Base-by-base conservation (phyloP, 2,797 vertebrate genomes). In the Xyrichtys novacula region DNA sequence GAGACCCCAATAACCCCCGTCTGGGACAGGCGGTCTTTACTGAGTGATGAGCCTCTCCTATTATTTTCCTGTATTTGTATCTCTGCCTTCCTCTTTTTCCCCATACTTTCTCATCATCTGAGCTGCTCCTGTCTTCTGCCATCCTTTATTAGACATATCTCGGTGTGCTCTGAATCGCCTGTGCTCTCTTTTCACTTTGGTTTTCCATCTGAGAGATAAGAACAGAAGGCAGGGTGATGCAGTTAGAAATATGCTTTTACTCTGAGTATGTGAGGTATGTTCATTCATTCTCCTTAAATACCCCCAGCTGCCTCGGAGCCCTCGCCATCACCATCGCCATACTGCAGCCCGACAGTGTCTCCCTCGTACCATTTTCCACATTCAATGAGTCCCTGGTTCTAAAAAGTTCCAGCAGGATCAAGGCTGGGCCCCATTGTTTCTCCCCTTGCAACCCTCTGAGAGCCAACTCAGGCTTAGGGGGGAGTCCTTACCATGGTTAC, bases 1-100 rank as follows among this genome's bases (percentile, higher is more conserved):
- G 42, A 81, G 85, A 90, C 88, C 80, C 77, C 80, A 85, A 75
- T 88, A 85, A 84, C 76, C 54, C 74, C 40, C 40, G 34, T 78
- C 60, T 72, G 58, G 82, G 80, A 78, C 77, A 73, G 67, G 32
- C 76, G 55, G 56, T 58, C 60, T 29, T 81, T 67, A 59, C 47
- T 47, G 31, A 71, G 74, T 39, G 26, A 74, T 56, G 65, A 8
- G 0, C 43, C 15, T 47, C 67, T 57, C 40, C 36, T 46, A 40
- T 36, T 59, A 58, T 36, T 62, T 77, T 64, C 53, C 74, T 76
- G 75, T 22, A 79, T 70, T 71, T 76, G 55, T 76, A 34, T 36
- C 46, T 66, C 26, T 50, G 49, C 57, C 31, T 46, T 50, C 55
- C 14, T 73, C 40, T 53, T 54, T 23, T 61, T 42, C 16, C 1